Percentiles rank a stretch among this genome's conserved stretches.
Conservation (phyloP, 2,113 vertebrate genomes). For the mouse (Mus musculus) region GRCm39 chr17:72517501-72518000, state of each 20-base stretch:
- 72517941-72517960: slow-evolving; percentile 57
- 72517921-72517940: slow-evolving; percentile 65
- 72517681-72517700: neutral
- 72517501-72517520: neutral
- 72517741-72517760: neutral
- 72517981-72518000: slow-evolving; percentile 55
- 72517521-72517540: neutral
- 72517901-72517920: slow-evolving; percentile 48
- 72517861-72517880: slow-evolving; percentile 55
- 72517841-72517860: neutral
- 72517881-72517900: slow-evolving; percentile 59
- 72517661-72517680: neutral
- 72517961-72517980: slow-evolving; percentile 23
- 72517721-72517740: neutral
- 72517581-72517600: too few relatives aligned
- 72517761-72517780: neutral
- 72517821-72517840: neutral
- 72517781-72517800: neutral
- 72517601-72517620: neutral
- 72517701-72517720: neutral
- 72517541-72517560: neutral
- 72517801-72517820: slow-evolving; percentile 19
- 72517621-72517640: neutral
- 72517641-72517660: neutral
- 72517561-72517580: neutral